These are phyloP conservation scores for Cephalopterus ornatus DNA, from an alignment of 2,113 vertebrate species.

Conservation along the genomic window DNA sequence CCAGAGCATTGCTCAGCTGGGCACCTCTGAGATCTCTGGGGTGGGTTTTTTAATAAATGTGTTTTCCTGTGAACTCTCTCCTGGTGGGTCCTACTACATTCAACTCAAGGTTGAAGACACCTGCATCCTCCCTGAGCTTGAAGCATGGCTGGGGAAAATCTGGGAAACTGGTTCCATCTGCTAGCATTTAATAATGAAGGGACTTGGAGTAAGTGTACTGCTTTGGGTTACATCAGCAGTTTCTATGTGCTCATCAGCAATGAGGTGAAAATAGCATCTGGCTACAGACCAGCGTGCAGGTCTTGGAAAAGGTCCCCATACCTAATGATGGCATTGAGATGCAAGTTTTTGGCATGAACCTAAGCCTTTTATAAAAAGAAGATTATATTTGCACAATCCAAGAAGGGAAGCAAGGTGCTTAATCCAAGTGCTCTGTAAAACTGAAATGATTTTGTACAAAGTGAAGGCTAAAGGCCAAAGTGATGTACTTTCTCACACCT, in stretches of 20 bases:
- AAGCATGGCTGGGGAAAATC: background rate
- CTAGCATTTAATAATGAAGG: background rate
- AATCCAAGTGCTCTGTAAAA: background rate
- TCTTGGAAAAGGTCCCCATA: background rate
- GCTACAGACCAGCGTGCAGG: background rate
- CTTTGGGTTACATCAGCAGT: background rate
- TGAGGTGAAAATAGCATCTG: background rate
- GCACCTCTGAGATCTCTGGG: background rate
- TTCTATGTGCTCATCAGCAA: background rate
- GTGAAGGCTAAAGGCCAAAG: background rate
- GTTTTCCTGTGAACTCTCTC: background rate
- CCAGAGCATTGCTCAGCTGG: background rate
- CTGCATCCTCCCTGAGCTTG: background rate
- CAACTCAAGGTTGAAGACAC: rapidly evolving
- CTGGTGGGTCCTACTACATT: background rate
- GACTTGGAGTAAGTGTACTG: background rate
- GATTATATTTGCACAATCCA: background rate
- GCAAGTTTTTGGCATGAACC: background rate
- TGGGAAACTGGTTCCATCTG: background rate
- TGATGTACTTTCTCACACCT: background rate
- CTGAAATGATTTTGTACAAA: background rate
- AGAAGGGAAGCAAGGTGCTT: background rate
- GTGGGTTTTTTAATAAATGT: background rate
- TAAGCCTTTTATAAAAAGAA: background rate
- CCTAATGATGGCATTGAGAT: background rate